Conservation (phyloP, 2,888 invertebrate species). For the Megastigmus dorsalis region DNA sequence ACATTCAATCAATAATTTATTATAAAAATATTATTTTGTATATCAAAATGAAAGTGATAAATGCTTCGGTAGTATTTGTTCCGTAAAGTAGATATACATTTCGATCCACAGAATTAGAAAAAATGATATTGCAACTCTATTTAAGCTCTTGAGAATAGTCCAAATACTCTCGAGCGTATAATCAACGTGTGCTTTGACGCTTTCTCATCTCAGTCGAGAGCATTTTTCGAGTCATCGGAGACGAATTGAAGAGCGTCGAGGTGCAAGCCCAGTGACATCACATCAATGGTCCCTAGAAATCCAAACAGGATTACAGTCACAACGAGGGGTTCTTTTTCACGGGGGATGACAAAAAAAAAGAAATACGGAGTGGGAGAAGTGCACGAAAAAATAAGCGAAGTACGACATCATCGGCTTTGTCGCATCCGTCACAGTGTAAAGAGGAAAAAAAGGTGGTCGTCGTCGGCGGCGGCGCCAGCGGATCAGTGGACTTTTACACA, state of each 20-base stretch:
- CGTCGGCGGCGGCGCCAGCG: slow-evolving; percentile 17
- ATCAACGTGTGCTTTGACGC: slow-evolving; percentile 32
- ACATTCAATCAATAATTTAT: too few species aligned
- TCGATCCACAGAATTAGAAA: too few species aligned
- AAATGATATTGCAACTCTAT: too few species aligned
- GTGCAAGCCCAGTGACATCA: slow-evolving; percentile 61
- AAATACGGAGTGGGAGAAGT: neutral
- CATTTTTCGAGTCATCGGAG: slow-evolving; percentile 54
- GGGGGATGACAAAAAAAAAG: neutral
- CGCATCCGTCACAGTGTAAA: slow-evolving; percentile 1
- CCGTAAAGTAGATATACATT: too few species aligned
- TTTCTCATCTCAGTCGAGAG: neutral
- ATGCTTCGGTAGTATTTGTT: too few species aligned
- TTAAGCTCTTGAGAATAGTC: too few species aligned
- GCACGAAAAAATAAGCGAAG: neutral
- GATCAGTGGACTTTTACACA: slow-evolving; percentile 40
- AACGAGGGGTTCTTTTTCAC: neutral
- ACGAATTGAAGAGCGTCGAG: slow-evolving; percentile 46
- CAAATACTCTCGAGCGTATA: slow-evolving; percentile 24
- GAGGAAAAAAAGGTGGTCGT: neutral
- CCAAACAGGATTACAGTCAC: slow-evolving; percentile 67
- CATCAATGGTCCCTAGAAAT: slow-evolving; percentile 62
- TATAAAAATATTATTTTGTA: too few species aligned
- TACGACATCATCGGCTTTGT: slow-evolving; percentile 31
- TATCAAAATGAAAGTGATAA: too few species aligned